Conservation (phyloP, 35 echinoderm and acorn worm species). For the Eucidaris tribuloides region DNA sequence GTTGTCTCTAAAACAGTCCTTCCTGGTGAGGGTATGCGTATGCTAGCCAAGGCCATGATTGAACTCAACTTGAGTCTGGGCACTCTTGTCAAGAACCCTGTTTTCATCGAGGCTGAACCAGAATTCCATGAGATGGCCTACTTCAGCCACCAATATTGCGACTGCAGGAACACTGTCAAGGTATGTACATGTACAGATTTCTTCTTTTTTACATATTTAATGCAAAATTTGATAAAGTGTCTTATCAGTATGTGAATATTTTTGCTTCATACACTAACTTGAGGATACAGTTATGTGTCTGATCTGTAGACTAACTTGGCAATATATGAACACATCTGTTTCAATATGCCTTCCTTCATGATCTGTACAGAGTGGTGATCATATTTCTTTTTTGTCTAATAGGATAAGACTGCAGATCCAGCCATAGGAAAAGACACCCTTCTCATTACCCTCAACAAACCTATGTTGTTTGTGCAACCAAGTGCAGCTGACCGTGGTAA, state of each 20-base stretch:
- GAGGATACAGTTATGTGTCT: no score
- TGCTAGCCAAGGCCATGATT: slow-evolving; percentile 83
- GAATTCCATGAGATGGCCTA: slow-evolving; percentile 93
- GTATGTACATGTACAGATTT: slow-evolving; percentile 14
- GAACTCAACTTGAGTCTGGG: slow-evolving; percentile 84
- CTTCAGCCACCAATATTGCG: slow-evolving; percentile 87
- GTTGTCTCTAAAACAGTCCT: background rate
- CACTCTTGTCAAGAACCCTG: slow-evolving; percentile 73
- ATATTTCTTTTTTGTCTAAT: background rate
- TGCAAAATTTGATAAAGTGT: no score
- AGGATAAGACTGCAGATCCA: slow-evolving; percentile 25
- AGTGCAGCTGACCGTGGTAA: slow-evolving; percentile 84
- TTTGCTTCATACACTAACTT: no score
- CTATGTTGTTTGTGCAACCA: slow-evolving; percentile 71
- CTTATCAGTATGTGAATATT: no score
- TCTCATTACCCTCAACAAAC: slow-evolving; percentile 63
- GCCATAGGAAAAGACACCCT: slow-evolving; percentile 58
- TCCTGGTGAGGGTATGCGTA: slow-evolving; percentile 16
- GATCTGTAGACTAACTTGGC: no score
- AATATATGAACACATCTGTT: no score
- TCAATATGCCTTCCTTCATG: no score
- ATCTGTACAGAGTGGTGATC: no score
- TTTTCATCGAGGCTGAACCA: slow-evolving; percentile 74
- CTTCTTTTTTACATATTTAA: no score
- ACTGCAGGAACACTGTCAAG: slow-evolving; percentile 69